phyloP scores from a whole-genome alignment of 2,888 invertebrate species.

The Rhingia rostrata region DNA sequence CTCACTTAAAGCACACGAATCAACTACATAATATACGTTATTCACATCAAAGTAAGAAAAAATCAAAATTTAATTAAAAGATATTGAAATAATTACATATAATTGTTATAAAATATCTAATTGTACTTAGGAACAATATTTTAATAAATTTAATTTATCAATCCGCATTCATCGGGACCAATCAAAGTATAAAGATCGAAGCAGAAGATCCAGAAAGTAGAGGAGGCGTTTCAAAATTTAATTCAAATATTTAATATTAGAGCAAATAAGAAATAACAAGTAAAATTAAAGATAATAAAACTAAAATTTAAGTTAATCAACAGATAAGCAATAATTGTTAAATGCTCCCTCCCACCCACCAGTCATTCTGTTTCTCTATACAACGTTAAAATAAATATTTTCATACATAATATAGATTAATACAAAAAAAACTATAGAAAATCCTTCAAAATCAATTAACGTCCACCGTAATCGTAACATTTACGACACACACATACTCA shows the following conservation, averaged over 20 bases:
- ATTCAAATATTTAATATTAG: slow-evolving; percentile 26
- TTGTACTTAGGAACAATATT: no score
- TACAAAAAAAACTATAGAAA: slow-evolving; percentile 1
- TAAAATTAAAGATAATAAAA: slow-evolving; percentile 52
- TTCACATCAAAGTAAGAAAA: slow-evolving; percentile 35
- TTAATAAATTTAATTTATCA: slow-evolving; percentile 25
- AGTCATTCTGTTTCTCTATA: slow-evolving; percentile 33
- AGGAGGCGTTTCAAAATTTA: slow-evolving; percentile 48
- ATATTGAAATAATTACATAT: neutral
- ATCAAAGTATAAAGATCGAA: slow-evolving; percentile 58
- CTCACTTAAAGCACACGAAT: slow-evolving; percentile 14
- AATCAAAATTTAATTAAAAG: slow-evolving; percentile 47
- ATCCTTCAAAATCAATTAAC: slow-evolving; percentile 60
- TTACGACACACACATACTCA: slow-evolving; percentile 4
- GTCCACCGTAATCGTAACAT: slow-evolving; percentile 46
- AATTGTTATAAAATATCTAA: neutral
- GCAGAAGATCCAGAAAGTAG: slow-evolving; percentile 8
- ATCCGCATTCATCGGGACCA: slow-evolving; percentile 69
- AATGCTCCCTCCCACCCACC: slow-evolving; percentile 69
- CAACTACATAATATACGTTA: slow-evolving; percentile 12
- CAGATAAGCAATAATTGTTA: slow-evolving; percentile 72
- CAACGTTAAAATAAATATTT: slow-evolving; percentile 28
- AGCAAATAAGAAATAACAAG: neutral
- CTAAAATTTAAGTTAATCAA: slow-evolving; percentile 60
- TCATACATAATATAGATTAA: slow-evolving; percentile 17